phyloP scores from a whole-genome alignment of 2,797 vertebrate genomes.

The Pseudochirops corinnae region DNA sequence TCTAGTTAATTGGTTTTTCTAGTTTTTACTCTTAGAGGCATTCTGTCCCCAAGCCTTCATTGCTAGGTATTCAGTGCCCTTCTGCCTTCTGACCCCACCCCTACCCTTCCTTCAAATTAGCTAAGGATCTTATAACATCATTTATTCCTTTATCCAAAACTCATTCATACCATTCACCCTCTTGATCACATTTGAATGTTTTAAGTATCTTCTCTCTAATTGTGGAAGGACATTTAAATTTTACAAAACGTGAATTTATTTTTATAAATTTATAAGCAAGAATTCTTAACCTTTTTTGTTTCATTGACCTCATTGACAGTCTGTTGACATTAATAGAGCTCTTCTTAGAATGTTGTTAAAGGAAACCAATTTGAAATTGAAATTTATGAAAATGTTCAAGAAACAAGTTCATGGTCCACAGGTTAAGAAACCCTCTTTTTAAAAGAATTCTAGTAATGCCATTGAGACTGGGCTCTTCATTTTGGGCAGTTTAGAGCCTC shows the following conservation, averaged over 20 bases:
- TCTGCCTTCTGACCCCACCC: background rate
- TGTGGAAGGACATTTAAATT: conserved; percentile 9
- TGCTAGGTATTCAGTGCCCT: background rate
- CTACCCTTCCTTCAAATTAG: conserved; percentile 15
- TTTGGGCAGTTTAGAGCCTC: background rate
- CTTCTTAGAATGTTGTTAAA: background rate
- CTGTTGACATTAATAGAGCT: background rate
- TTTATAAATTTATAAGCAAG: background rate
- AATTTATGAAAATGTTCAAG: background rate
- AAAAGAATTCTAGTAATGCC: background rate
- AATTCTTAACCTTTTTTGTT: background rate
- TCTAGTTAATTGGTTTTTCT: conserved; percentile 11
- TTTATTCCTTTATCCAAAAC: conserved; percentile 10
- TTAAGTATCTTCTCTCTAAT: conserved; percentile 8
- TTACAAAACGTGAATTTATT: too few relatives aligned
- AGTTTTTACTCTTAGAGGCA: background rate
- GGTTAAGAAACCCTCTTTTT: background rate
- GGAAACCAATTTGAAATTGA: background rate
- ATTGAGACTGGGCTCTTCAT: background rate
- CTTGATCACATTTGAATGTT: conserved; percentile 3
- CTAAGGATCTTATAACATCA: background rate
- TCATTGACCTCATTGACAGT: background rate
- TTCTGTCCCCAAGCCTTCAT: background rate
- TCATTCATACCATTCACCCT: background rate
- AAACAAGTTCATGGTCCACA: background rate